phyloP scores from a whole-genome alignment of 1,140 invertebrate genomes.

The Drosophila willistoni region DNA sequence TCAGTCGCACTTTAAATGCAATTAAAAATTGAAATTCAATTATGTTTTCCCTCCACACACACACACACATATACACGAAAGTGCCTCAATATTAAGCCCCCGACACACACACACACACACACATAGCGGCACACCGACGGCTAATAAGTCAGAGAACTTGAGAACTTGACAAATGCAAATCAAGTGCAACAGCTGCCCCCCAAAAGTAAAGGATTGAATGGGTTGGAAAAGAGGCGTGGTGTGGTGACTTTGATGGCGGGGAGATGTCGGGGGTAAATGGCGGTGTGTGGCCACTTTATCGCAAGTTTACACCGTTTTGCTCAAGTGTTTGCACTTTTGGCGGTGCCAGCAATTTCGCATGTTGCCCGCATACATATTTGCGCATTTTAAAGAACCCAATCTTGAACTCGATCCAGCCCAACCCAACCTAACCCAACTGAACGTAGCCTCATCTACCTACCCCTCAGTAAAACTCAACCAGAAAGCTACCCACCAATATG shows the following conservation, averaged over 20 bases:
- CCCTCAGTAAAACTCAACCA: neutral
- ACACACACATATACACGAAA: neutral
- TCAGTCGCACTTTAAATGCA: neutral
- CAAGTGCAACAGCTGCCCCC: constrained; percentile 34
- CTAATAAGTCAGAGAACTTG: constrained; percentile 38
- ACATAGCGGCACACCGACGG: neutral
- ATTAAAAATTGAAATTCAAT: constrained; percentile 53
- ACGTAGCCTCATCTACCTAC: neutral
- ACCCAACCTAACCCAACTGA: neutral
- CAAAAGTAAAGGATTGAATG: constrained; percentile 5
- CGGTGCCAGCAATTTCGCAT: constrained; percentile 56
- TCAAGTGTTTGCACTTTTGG: constrained; percentile 64
- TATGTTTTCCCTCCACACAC: constrained; percentile 17
- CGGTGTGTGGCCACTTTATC: constrained; percentile 45
- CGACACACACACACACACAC: constrained; percentile 9
- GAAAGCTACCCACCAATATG: neutral
- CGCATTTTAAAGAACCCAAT: constrained; percentile 32
- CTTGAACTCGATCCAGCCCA: neutral
- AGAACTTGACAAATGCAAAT: constrained; percentile 25
- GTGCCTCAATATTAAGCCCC: neutral
- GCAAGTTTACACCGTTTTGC: constrained; percentile 57
- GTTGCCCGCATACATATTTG: constrained; percentile 21
- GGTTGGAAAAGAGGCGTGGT: neutral
- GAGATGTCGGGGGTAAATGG: neutral
- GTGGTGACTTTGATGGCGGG: neutral